Conservation (phyloP, 2,113 vertebrate species). For the Grammomys surdaster region DNA sequence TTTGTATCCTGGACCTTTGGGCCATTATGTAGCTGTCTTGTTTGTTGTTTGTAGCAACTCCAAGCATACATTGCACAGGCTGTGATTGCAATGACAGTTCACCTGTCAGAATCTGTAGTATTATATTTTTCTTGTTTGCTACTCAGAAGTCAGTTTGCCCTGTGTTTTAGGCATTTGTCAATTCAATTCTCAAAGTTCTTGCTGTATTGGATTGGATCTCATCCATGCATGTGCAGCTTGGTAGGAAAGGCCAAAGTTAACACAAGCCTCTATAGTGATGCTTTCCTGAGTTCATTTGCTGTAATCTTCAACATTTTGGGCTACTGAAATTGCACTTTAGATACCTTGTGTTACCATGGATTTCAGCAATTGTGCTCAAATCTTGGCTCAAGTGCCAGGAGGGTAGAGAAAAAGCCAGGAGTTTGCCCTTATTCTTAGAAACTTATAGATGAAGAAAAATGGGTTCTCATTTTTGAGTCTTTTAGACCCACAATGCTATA, state of each 20-base stretch:
- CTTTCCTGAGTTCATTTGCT: not conserved
- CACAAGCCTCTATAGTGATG: not conserved
- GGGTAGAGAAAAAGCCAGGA: not conserved
- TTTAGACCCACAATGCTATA: not conserved
- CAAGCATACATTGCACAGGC: not conserved
- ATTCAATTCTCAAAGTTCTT: conserved; percentile 3
- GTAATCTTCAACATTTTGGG: not conserved
- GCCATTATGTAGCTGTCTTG: not conserved
- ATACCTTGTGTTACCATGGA: not conserved
- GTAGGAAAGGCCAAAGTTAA: not conserved
- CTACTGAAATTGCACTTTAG: not conserved
- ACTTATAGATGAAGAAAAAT: not conserved
- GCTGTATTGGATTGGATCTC: not conserved
- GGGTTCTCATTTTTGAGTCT: not conserved
- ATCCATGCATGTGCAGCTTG: not conserved
- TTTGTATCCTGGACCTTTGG: not conserved
- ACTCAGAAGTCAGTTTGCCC: not conserved
- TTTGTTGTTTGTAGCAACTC: not conserved
- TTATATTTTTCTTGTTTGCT: not conserved
- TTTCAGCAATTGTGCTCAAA: not conserved
- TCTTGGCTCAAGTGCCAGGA: not conserved
- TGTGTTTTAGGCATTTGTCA: not conserved
- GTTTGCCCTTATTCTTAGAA: not conserved
- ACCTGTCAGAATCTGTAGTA: not conserved
- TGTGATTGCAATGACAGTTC: not conserved